Base-by-base conservation (phyloP, 1,140 invertebrate genomes). In the Drosophila chauvacae region DNA sequence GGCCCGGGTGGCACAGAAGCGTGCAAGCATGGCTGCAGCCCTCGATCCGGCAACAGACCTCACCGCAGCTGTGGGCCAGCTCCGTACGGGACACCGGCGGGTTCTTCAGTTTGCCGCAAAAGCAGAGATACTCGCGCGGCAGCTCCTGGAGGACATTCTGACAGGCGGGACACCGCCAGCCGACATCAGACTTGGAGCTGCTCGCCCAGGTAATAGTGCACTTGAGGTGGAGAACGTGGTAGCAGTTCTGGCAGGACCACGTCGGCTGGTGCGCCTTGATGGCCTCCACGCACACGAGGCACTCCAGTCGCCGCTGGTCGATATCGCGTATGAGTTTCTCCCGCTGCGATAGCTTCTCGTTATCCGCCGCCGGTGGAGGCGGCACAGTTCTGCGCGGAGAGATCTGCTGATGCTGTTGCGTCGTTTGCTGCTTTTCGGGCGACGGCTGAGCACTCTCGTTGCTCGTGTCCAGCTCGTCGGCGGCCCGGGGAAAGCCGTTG, bases 131-230 rank as follows among this genome's bases (percentile, higher is more conserved):
- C 20, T 96, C 94, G 1, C 94, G 93, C 1, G 97, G 97, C 30
- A 96, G 93, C 14, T 94, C 93, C 10, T 94, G 90, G 39, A 94
- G 94, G 2, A 96, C 94, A 86, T 96, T 96, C 88, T 98, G 97
- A 91, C 97, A 98, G 0, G 97, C 97, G 16, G 98, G 98, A 92
- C 98, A 99, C 20, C 98, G 95, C 98, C 98, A 99, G 26, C 94
- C 94, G 50, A 97, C 93, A 94, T 96, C 95, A 33, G 94, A 94
- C 91, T 96, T 94, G 23, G 97, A 97, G 41, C 96, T 96, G 55
- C 94, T 94, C 1, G 97, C 97, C 98, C 98, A 99, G 86, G 97
- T 97, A 71, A 96, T 96, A 42, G 97, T 96, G 92, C 98, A 99
- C 61, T 95, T 94, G 4, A 99, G 93, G 93, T 99, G 98, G 60